Base-by-base conservation (phyloP, 2,888 invertebrate genomes). In the Ectemnius continuus region DNA sequence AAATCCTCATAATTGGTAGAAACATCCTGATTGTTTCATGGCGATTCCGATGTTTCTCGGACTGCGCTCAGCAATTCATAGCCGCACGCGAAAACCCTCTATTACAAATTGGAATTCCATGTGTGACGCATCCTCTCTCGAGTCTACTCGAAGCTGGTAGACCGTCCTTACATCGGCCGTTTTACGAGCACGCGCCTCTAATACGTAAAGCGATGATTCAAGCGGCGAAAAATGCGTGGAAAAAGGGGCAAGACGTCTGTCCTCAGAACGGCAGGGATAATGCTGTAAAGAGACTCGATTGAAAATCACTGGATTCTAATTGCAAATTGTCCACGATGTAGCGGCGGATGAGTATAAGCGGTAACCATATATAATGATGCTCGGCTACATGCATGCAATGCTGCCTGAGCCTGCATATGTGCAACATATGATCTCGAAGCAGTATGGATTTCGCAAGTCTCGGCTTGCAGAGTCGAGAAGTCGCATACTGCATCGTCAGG, bases 251-350 rank as follows among this genome's bases (percentile, higher is more conserved):
- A 46, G 56, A 48, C 73, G 60, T 67, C 60, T 23, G 16, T 48
- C 20, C 3, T 46, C 13, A 0, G n/a, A 2, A 4, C 1, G 58
- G 52, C 3, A 26, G 62, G 48, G 61, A 62, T 74, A 76, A 74
- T 74, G 70, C 70, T 62, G 60, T 52, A 70, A 69, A 69, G 76
- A 74, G 76, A 69, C 74, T 64, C 76, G 61, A 70, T 74, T 76
- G 76, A 74, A 74, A 76, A 76, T 70, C 74, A 61, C 68, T 56
- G 66, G 67, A 59, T 73, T 67, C 48, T 47, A 13, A n/a, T 67
- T 58, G 70, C 70, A 56, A 67, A 70, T 62, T 36, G 65, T 70
- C 64, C 45, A 52, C 47, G 69, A 47, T 63, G 63, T 63, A 69
- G 48, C 18, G 11, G 56, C 66, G 1, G 23, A 58, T 36, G 28